Base-by-base conservation (phyloP, 2,888 invertebrate species). In the Rhaphigaster nebulosa region DNA sequence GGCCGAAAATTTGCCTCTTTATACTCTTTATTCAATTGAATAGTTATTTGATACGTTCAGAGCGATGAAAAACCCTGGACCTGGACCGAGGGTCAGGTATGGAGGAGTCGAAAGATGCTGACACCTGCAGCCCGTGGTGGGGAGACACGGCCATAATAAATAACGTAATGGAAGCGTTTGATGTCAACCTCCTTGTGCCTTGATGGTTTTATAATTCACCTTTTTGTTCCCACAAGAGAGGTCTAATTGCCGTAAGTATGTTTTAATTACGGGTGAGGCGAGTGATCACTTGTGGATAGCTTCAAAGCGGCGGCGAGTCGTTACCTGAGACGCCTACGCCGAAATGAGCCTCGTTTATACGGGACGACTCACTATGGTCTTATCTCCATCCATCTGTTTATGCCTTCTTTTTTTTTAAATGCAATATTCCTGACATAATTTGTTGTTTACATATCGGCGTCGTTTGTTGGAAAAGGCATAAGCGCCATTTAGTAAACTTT, bases 121-220 rank as follows among this genome's bases (percentile, higher is more conserved):
- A 5, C 41, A n/a, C n/a, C 45, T 84, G n/a, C n/a, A 23, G n/a
- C 26, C 34, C 5, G 26, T 26, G 26, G 45, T 3, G n/a, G 88
- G 52, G 52, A 52, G 10, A 26, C 34, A 2, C 56, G 50, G 54
- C 54, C 54, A 88, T 60, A 54, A 60, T 88, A 50, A 54, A 88
- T 38, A 50, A 50, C 5, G 18, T 60, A 60, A 88, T 56, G 88
- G 60, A 56, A 88, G 52, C 88, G 56, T 50, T 60, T 84, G n/a
- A 41, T 84, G 84, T 84, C 84, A 84, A 84, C 84, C 84, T 50
- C 84, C 15, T 15, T 10, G 45, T 1, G 26, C 41, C 84, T 45
- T 84, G 84, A 84, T 84, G 84, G 45, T 12, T 45, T 84, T 84
- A 45, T 84, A 84, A 84, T 84, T 84, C 45, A 84, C 45, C 84